Conservation (phyloP, 53 echinoderm and acorn worm genomes). For the Actinopyga echinites region DNA sequence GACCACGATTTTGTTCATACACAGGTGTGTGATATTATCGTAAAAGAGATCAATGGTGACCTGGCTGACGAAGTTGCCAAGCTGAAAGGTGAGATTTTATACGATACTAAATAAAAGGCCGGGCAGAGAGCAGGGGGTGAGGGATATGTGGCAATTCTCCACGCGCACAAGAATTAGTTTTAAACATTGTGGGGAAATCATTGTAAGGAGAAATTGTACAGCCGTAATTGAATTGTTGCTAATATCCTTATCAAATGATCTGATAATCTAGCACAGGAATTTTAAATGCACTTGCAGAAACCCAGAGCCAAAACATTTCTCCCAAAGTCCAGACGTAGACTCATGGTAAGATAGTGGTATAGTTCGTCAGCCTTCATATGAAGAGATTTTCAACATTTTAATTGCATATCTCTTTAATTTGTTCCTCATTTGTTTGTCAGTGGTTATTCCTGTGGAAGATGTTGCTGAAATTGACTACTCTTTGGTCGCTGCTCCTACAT, state of each 20-base stretch:
- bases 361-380: background rate
- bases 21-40: slow-evolving; percentile 48
- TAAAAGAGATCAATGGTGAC: slow-evolving; percentile 69
- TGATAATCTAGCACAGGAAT: no score
- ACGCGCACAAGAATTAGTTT: no score
- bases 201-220: no score
- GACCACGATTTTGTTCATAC: background rate
- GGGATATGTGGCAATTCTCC: no score
- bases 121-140: no score
- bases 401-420: background rate
- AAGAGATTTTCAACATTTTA: background rate
- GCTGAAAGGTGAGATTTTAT: slow-evolving; percentile 53
- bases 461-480: slow-evolving; percentile 79
- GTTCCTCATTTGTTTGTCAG: slow-evolving; percentile 28
- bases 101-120: background rate
- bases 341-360: background rate
- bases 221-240: no score
- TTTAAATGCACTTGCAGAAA: no score
- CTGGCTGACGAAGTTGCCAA: slow-evolving; percentile 53
- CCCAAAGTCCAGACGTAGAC: background rate
- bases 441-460: slow-evolving; percentile 56
- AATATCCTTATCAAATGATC: no score
- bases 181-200: no score
- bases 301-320: no score
- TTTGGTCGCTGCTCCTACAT: slow-evolving; percentile 62